phyloP scores from a whole-genome alignment of 1,140 invertebrate species.

The Vanessa atalanta region DNA sequence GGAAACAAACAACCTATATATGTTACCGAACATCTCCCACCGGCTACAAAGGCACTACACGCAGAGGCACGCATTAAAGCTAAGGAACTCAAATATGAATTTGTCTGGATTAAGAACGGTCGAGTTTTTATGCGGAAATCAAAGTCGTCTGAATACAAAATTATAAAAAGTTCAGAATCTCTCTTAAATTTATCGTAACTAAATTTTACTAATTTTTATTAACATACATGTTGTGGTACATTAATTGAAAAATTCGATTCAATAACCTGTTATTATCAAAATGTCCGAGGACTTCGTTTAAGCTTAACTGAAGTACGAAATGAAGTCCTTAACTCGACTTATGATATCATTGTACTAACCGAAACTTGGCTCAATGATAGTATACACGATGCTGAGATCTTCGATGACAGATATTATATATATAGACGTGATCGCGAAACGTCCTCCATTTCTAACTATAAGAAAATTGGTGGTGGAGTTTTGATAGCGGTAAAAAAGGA shows the following conservation, averaged over 20 bases:
- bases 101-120: not conserved
- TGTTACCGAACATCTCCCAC: not conserved
- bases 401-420: no score
- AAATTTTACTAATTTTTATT: not conserved
- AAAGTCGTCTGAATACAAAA: not conserved
- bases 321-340: no score
- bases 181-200: no score
- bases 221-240: conserved; percentile 4
- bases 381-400: no score
- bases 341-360: not conserved
- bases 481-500: no score
- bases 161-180: conserved; percentile 7
- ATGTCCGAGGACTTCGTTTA: conserved; percentile 1
- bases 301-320: not conserved
- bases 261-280: not conserved
- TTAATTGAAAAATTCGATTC: not conserved
- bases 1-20: not conserved
- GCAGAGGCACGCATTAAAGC: not conserved
- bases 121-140: not conserved
- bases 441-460: no score
- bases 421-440: no score
- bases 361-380: not conserved
- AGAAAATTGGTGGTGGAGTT: no score
- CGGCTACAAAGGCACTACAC: not conserved
- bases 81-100: not conserved